Conservation (phyloP, 2,797 vertebrate species). For the Siniperca scherzeri region DNA sequence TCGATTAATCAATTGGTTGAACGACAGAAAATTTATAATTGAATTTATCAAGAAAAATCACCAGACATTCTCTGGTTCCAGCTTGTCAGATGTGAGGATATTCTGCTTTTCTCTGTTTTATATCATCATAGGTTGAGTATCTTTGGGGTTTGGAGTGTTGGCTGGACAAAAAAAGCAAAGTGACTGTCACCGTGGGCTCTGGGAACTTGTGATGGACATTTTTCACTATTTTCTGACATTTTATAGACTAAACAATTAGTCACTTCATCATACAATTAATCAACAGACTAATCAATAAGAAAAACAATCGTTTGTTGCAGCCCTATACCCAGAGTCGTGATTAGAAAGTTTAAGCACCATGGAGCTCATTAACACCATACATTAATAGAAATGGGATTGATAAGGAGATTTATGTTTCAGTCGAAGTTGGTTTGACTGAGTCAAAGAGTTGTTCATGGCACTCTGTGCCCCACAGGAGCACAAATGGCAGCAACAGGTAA, state of each 20-base stretch:
- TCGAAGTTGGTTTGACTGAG: neutral
- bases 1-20: no score
- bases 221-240: neutral
- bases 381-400: slow-evolving; percentile 13
- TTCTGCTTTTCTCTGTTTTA: no score
- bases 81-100: neutral
- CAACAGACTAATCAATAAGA: neutral
- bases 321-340: neutral
- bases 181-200: neutral
- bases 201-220: neutral
- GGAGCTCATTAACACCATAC: neutral
- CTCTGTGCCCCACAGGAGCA: neutral
- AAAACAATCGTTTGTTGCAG: neutral
- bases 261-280: neutral
- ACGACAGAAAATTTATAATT: neutral
- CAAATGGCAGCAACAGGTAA: slow-evolving; percentile 50
- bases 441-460: slow-evolving; percentile 1
- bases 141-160: neutral
- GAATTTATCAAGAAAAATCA: neutral
- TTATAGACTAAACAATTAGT: neutral
- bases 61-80: neutral
- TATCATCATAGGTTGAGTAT: neutral
- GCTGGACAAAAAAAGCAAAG: neutral
- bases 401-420: slow-evolving; percentile 3
- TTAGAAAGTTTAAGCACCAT: neutral